phyloP scores from a whole-genome alignment of 2,888 invertebrate genomes.

The Protophormia terraenovae region DNA sequence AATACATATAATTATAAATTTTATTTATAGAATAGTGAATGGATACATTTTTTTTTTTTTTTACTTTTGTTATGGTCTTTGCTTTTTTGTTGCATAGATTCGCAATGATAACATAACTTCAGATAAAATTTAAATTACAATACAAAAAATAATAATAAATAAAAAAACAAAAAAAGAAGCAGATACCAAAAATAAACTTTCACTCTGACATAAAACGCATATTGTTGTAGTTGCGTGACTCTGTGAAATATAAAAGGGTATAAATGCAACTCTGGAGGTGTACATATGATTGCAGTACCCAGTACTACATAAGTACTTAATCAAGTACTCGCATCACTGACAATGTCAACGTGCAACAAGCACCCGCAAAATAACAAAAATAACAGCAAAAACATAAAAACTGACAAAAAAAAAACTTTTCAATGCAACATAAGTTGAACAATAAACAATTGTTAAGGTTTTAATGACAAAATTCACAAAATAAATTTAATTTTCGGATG shows the following conservation, averaged over 20 bases:
- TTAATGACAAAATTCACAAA: conserved; percentile 45
- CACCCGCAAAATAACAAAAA: neutral
- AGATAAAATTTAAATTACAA: conserved; percentile 55
- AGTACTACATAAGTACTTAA: neutral
- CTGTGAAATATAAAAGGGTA: conserved; percentile 55
- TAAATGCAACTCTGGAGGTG: conserved; percentile 21
- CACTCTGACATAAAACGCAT: conserved; percentile 54
- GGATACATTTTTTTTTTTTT: neutral
- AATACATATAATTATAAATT: neutral
- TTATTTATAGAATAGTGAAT: conserved; percentile 31
- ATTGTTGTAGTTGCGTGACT: conserved; percentile 58
- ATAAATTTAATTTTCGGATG: conserved; percentile 14
- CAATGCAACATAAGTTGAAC: conserved; percentile 32
- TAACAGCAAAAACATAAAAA: no score
- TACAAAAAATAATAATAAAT: conserved; percentile 37
- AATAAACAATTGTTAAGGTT: conserved; percentile 41
- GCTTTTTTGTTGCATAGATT: conserved; percentile 37
- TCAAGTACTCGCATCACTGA: neutral
- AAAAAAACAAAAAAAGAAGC: conserved; percentile 16
- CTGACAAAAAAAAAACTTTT: neutral
- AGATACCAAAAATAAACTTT: conserved; percentile 39
- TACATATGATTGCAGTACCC: neutral
- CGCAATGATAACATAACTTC: conserved; percentile 40
- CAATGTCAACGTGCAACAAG: conserved; percentile 34
- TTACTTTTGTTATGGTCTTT: neutral